Evolutionary conservation across 2,113 vertebrate species (phyloP).

Genomic region (Mustelus asterias): DNA sequence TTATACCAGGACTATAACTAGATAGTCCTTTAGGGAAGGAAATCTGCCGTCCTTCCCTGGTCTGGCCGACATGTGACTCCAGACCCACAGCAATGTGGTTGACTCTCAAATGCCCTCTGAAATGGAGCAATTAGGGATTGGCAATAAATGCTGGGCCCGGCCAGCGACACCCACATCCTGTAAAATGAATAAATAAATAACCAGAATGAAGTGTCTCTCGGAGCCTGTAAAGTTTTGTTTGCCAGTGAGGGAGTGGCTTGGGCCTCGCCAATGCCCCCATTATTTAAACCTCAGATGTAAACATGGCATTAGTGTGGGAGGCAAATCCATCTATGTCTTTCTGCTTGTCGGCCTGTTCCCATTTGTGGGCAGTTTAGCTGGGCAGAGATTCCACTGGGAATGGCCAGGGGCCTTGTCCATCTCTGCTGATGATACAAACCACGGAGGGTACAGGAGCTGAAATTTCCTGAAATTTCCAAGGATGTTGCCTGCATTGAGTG

Average conservation of each 20-base stretch:
- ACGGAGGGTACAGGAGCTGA: neutral
- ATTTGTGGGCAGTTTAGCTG: neutral
- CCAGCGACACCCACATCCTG: no score
- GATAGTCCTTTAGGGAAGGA: no score
- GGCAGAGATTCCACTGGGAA: neutral
- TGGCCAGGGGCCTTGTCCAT: neutral
- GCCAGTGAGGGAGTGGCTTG: neutral
- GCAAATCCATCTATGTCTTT: neutral
- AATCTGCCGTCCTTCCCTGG: no score
- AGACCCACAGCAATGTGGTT: no score
- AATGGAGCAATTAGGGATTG: no score
- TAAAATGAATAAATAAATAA: no score
- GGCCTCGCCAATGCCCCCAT: neutral
- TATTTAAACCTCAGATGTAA: neutral
- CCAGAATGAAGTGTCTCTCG: neutral
- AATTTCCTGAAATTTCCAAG: no score
- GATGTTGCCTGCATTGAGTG: no score
- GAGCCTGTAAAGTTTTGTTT: neutral
- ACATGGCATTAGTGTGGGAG: no score
- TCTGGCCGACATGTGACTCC: no score
- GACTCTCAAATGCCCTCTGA: no score
- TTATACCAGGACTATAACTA: neutral
- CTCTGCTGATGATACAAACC: neutral
- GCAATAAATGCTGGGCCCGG: no score
- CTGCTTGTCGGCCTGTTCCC: neutral